Percentiles rank a stretch among this genome's conserved stretches.
These are phyloP conservation scores for Chloroceryle amazona DNA, from an alignment of 2,797 vertebrate genomes.

Conservation along the genomic window DNA sequence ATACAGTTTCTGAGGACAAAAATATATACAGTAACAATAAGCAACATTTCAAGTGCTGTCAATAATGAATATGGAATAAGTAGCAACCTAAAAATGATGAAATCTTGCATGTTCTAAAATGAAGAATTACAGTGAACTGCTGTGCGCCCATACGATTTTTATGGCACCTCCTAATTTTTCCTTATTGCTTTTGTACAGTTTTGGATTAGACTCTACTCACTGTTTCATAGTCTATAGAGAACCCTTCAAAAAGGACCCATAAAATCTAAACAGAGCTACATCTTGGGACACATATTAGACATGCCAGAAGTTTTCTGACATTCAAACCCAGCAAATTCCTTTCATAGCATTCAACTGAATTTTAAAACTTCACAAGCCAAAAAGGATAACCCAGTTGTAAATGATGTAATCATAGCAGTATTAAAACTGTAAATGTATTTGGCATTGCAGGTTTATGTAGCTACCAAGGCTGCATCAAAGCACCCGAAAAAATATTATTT, in stretches of 20 bases:
- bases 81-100: not conserved
- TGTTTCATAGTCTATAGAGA: not conserved
- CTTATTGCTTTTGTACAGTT: not conserved
- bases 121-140: not conserved
- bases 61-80: not conserved
- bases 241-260: not conserved
- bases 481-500: not conserved
- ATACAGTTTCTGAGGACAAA: conserved; percentile 90
- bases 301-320: not conserved
- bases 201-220: not conserved
- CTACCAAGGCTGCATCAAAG: not conserved
- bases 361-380: not conserved
- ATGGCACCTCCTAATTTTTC: not conserved
- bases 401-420: not conserved
- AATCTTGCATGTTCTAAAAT: not conserved
- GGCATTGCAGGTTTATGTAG: not conserved
- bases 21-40: not conserved
- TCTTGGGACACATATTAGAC: not conserved
- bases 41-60: not conserved
- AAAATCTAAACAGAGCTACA: not conserved
- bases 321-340: not conserved
- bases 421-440: not conserved
- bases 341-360: not conserved
- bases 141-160: not conserved
- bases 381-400: not conserved